phyloP scores from a whole-genome alignment of 2,797 vertebrate species.

The Poeciliopsis infans region DNA sequence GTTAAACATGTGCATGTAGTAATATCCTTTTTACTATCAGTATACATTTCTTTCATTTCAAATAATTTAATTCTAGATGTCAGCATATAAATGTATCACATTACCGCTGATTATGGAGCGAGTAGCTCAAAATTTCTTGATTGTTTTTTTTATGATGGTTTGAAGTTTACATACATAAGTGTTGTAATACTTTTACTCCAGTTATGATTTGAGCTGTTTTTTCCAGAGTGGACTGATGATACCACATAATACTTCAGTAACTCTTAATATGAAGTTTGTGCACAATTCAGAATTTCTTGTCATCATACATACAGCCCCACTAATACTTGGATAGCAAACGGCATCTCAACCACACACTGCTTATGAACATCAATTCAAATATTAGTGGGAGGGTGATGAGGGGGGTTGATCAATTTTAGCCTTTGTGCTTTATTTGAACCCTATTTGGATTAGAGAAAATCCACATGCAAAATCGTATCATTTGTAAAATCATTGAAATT shows the following conservation, averaged over 20 bases:
- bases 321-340: background rate
- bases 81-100: background rate
- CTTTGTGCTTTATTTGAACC: too few relatives aligned
- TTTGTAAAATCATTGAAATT: too few relatives aligned
- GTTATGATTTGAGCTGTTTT: background rate
- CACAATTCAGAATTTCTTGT: background rate
- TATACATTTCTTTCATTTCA: conserved; percentile 25
- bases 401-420: too few relatives aligned
- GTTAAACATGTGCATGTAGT: conserved; percentile 29
- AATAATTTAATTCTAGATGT: conserved; percentile 1
- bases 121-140: background rate
- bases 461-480: too few relatives aligned
- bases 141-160: background rate
- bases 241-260: background rate
- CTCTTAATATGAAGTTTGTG: background rate
- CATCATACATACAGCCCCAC: background rate
- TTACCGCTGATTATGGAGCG: conserved; percentile 11
- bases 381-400: too few relatives aligned
- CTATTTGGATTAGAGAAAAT: too few relatives aligned
- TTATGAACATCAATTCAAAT: too few relatives aligned
- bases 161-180: background rate
- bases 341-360: background rate
- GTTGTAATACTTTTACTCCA: background rate
- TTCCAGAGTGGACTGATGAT: background rate
- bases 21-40: conserved; percentile 27